Conservation (phyloP, 2,888 invertebrate genomes). For the Sinhomidia bicolor region DNA sequence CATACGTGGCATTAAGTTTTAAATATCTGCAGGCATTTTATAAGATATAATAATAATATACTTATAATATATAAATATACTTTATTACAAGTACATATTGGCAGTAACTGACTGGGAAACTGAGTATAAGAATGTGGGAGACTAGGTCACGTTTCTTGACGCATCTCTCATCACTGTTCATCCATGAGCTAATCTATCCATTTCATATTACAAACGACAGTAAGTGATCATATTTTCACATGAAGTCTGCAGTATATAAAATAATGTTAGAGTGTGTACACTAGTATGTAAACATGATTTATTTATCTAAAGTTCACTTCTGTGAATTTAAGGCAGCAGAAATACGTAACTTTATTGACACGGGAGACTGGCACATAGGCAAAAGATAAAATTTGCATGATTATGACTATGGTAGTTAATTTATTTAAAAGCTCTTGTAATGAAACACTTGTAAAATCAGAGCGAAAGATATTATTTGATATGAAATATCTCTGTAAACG, state of each 20-base stretch:
- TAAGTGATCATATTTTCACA: background rate
- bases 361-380: no score
- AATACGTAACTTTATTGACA: no score
- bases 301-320: no score
- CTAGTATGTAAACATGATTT: no score
- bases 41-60: background rate
- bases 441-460: no score
- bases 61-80: background rate
- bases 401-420: no score
- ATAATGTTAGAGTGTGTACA: no score
- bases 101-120: conserved; percentile 2
- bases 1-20: background rate
- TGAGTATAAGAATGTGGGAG: conserved; percentile 61
- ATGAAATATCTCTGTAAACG: no score
- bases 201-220: background rate
- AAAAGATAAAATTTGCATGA: no score
- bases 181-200: conserved; percentile 55
- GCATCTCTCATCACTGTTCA: conserved; percentile 48
- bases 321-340: background rate
- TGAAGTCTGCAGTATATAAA: no score
- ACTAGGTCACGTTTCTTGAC: conserved; percentile 65
- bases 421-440: no score
- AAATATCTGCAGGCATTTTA: background rate
- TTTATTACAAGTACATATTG: background rate
- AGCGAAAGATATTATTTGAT: no score